phyloP scores from a whole-genome alignment of 1,140 invertebrate species.

The Anthonomus grandis region DNA sequence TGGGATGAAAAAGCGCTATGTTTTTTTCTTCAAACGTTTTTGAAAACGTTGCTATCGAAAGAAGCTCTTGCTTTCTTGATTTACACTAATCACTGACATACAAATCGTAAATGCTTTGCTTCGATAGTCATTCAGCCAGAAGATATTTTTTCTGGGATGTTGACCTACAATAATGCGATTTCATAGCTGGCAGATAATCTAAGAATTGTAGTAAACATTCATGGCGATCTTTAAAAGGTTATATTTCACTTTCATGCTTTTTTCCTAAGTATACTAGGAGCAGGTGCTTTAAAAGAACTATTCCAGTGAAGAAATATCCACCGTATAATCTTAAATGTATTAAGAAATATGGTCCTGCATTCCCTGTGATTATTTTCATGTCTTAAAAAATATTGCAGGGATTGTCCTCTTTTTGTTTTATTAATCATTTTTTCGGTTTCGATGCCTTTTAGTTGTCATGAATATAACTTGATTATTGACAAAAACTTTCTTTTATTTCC shows the following conservation, averaged over 20 bases:
- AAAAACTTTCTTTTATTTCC: conserved; percentile 3
- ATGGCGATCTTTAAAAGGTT: not conserved
- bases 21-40: conserved; percentile 5
- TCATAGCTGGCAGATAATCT: conserved; percentile 1
- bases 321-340: not conserved
- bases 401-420: conserved; percentile 2
- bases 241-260: not conserved
- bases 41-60: conserved; percentile 9
- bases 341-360: conserved; percentile 10
- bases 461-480: conserved; percentile 7
- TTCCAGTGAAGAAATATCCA: not conserved
- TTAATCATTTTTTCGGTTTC: conserved; percentile 5
- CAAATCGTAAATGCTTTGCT: conserved; percentile 1
- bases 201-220: conserved; percentile 4
- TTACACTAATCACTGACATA: conserved; percentile 11
- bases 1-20: conserved; percentile 11
- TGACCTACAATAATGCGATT: conserved; percentile 5
- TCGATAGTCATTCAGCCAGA: not conserved
- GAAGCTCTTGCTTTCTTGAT: not conserved
- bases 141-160: conserved; percentile 6
- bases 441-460: conserved; percentile 8
- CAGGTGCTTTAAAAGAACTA: not conserved
- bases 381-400: not conserved
- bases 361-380: conserved; percentile 3
- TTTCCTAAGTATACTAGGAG: not conserved